phyloP scores from a whole-genome alignment of 2,888 invertebrate species.

The Eubasilissa splendida region DNA sequence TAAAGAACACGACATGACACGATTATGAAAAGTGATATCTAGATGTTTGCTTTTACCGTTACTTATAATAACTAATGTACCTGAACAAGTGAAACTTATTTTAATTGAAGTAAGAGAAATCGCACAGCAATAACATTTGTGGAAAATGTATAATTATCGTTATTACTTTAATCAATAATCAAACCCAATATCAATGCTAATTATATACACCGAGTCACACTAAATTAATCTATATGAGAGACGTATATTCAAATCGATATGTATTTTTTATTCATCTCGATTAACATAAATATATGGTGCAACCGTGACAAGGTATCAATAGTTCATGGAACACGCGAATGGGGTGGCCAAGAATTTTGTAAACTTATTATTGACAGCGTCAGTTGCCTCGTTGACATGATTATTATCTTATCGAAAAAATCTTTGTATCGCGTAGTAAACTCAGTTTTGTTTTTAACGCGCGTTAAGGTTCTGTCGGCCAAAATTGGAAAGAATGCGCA shows the following conservation, averaged over 20 bases:
- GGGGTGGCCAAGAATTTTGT: neutral
- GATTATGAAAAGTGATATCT: no score
- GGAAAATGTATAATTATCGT: slow-evolving; percentile 9
- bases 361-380: no score
- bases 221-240: slow-evolving; percentile 5
- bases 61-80: no score
- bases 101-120: slow-evolving; percentile 1
- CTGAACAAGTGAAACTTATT: neutral
- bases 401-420: no score
- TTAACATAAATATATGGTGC: neutral
- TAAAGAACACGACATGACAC: no score
- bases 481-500: no score
- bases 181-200: neutral
- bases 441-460: no score
- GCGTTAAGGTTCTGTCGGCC: no score
- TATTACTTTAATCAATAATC: slow-evolving; percentile 21
- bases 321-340: neutral
- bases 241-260: neutral
- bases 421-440: no score
- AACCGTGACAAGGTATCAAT: neutral
- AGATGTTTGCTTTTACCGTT: no score
- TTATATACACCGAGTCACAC: slow-evolving; percentile 1
- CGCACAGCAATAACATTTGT: neutral
- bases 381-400: no score
- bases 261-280: neutral